Conservation (phyloP, 2,797 vertebrate species). For the Rhabdophis nuchalis region DNA sequence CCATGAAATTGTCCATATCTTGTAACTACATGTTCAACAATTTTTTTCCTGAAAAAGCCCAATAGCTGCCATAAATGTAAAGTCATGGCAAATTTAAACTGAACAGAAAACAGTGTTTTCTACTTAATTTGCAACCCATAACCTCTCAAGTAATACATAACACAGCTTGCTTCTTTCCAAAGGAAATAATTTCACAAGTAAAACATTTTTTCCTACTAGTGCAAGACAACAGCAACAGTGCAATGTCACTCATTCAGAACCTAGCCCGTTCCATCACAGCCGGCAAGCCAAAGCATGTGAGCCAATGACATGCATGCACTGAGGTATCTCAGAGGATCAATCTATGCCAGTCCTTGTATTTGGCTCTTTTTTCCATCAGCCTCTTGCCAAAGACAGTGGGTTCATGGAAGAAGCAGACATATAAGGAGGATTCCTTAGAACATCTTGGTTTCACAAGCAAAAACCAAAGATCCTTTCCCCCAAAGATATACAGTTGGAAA, state of each 20-base stretch:
- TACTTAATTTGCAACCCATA: slow-evolving; percentile 8
- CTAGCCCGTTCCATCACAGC: neutral
- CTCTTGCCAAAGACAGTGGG: neutral
- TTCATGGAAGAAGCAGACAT: neutral
- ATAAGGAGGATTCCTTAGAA: neutral
- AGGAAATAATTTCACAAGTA: neutral
- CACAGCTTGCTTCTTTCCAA: slow-evolving; percentile 2
- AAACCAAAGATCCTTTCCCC: neutral
- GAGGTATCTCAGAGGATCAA: neutral
- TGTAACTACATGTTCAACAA: neutral
- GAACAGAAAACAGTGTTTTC: slow-evolving; percentile 4
- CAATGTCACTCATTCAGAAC: neutral
- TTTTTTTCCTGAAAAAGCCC: neutral
- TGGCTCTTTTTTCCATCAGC: neutral
- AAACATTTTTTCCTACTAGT: neutral
- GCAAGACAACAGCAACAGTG: neutral
- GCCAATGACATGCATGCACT: neutral
- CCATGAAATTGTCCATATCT: slow-evolving; percentile 4
- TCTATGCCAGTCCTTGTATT: neutral
- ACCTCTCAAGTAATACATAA: slow-evolving; percentile 1
- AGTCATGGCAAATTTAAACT: neutral
- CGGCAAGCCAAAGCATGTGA: neutral
- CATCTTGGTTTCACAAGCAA: neutral
- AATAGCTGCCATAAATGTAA: neutral
- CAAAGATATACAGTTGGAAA: neutral